Percentiles rank a stretch among this genome's conserved stretches.
These are phyloP conservation scores for Erithacus rubecula DNA, from an alignment of 2,797 vertebrate genomes.

Conservation along the genomic window DNA sequence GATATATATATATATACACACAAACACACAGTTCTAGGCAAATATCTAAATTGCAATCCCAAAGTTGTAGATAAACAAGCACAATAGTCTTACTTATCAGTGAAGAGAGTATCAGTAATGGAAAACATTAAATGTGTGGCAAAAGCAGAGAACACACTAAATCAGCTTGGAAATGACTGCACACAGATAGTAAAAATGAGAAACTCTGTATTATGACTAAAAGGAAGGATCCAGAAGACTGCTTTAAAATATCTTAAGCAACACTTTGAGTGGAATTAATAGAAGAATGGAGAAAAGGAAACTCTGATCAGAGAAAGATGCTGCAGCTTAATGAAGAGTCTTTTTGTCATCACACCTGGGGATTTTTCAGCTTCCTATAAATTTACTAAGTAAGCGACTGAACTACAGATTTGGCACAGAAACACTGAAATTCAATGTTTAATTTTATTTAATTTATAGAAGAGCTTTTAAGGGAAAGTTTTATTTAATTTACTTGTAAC, in stretches of 20 bases:
- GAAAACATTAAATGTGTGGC: neutral
- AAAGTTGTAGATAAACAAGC: neutral
- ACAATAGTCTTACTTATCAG: neutral
- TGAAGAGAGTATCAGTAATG: neutral
- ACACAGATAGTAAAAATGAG: neutral
- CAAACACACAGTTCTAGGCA: neutral
- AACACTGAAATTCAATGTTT: neutral
- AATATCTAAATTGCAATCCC: neutral
- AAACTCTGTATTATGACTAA: neutral
- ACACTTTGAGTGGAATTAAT: neutral
- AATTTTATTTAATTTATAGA: neutral
- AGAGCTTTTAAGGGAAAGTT: neutral
- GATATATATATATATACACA: neutral
- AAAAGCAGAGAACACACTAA: neutral
- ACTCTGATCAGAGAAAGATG: neutral
- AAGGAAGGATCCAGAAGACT: neutral
- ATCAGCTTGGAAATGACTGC: neutral
- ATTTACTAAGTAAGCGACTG: neutral
- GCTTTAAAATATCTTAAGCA: neutral
- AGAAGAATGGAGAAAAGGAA: constrained; percentile 40
- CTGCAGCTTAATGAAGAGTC: neutral
- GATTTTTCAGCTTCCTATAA: neutral
- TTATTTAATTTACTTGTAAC: neutral
- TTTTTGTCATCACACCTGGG: neutral
- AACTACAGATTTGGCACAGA: neutral